Percentiles rank a stretch among this genome's conserved stretches.
Evolutionary conservation across 2,888 invertebrate genomes (phyloP).

Genomic region (Lithophane semibrunnea): DNA sequence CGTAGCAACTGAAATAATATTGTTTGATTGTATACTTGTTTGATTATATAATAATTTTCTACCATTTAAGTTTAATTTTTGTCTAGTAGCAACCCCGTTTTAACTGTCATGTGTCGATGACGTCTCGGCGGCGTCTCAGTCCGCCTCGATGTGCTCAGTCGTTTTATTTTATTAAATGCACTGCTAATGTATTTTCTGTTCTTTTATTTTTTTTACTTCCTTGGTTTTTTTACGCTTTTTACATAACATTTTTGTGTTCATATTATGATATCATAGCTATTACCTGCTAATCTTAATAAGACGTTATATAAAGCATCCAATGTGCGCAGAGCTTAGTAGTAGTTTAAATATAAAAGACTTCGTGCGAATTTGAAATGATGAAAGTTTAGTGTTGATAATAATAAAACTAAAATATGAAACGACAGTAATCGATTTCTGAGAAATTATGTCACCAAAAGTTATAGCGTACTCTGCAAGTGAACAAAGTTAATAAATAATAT

Average conservation of each 20-base stretch:
- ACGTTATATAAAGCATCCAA: constrained; percentile 4
- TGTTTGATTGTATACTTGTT: constrained; percentile 50
- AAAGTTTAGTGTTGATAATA: neutral
- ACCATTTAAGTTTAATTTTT: constrained; percentile 58
- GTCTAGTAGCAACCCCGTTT: constrained; percentile 44
- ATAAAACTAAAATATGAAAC: neutral
- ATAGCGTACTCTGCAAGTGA: neutral
- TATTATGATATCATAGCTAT: constrained; percentile 18
- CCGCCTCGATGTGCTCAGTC: constrained; percentile 83
- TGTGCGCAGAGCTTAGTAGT: constrained; percentile 4
- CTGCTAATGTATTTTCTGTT: constrained; percentile 82
- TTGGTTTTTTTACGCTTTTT: constrained; percentile 54
- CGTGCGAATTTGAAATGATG: neutral
- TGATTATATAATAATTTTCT: constrained; percentile 46
- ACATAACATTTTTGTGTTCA: neutral
- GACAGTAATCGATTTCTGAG: neutral
- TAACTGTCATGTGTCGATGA: constrained; percentile 35
- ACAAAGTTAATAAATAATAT: neutral
- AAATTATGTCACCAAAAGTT: neutral
- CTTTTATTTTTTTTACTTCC: constrained; percentile 71
- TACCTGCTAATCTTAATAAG: constrained; percentile 1
- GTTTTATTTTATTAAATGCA: constrained; percentile 86
- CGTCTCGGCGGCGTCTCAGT: constrained; percentile 65
- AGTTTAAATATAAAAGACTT: neutral
- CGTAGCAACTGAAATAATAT: constrained; percentile 43